A percentile compares a stretch with the other conserved stretches of the same genome.
These are phyloP conservation scores for Suncus etruscus DNA, from an alignment of 2,113 vertebrate species.

Conservation along the genomic window DNA sequence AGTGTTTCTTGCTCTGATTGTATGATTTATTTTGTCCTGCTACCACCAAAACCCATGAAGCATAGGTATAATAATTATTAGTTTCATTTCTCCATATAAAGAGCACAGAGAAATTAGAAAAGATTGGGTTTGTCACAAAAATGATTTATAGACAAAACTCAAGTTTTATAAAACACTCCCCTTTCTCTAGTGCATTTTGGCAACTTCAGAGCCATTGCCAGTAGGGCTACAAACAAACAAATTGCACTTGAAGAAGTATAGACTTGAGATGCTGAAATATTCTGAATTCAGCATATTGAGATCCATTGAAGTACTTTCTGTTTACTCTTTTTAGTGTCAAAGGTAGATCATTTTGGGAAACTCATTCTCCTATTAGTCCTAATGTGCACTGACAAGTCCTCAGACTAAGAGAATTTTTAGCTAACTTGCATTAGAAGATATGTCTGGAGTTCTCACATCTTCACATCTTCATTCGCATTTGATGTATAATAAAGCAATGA, in stretches of 20 bases:
- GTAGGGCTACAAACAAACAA: background rate
- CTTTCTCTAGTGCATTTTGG: background rate
- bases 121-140: background rate
- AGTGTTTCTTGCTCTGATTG: background rate
- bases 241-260: background rate
- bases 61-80: background rate
- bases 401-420: conserved; percentile 2
- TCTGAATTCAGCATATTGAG: conserved; percentile 44
- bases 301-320: background rate
- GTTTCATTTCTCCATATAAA: background rate
- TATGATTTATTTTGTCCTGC: conserved; percentile 13
- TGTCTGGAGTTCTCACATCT: conserved; percentile 38
- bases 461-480: background rate
- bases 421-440: conserved; percentile 24
- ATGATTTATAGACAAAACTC: background rate
- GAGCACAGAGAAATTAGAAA: background rate
- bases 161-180: background rate
- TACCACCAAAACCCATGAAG: background rate
- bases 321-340: background rate
- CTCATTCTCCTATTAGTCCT: background rate
- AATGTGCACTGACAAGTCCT: background rate
- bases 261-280: conserved; percentile 49
- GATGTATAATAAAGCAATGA: conserved; percentile 20
- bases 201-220: background rate
- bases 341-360: conserved; percentile 6